Evolutionary conservation across 2,113 vertebrate genomes (phyloP).

Genomic region (Hiodon tergisus): DNA sequence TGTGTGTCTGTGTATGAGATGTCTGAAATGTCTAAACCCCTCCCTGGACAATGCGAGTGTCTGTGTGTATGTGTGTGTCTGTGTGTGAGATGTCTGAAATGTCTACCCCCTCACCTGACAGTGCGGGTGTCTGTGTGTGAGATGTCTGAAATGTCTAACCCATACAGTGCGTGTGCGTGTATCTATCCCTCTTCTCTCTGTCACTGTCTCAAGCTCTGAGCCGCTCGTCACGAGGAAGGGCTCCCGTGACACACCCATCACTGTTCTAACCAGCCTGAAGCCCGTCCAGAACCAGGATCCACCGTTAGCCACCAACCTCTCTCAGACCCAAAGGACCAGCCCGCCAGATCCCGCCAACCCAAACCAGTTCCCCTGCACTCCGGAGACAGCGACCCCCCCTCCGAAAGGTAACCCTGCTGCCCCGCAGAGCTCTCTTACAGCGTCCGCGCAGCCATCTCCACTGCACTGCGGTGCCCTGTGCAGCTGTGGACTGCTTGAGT

Average conservation of each 20-base stretch:
- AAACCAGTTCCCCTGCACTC: conserved; percentile 37
- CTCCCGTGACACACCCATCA: conserved; percentile 41
- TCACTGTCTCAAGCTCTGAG: conserved; percentile 31
- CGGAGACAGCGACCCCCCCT: background rate
- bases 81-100: too few species aligned
- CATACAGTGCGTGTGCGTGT: background rate
- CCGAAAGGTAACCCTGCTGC: background rate
- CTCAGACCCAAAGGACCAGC: conserved; percentile 21
- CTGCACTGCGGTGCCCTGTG: too few species aligned
- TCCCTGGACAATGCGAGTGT: too few species aligned
- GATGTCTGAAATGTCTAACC: too few species aligned
- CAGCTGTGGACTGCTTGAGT: too few species aligned
- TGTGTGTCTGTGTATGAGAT: too few species aligned
- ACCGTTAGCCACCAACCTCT: background rate
- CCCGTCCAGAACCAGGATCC: conserved; percentile 26
- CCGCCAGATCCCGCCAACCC: conserved; percentile 32
- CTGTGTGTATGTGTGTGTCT: too few species aligned
- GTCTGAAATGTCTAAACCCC: too few species aligned
- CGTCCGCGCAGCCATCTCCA: too few species aligned
- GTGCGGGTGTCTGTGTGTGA: too few species aligned
- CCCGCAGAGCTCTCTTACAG: too few species aligned
- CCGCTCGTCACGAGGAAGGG: conserved; percentile 36
- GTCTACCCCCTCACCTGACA: too few species aligned
- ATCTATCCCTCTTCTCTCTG: background rate
- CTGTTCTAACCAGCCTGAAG: conserved; percentile 15